These are phyloP conservation scores for Hemichromis elongatus DNA, from an alignment of 2,113 vertebrate genomes.

Conservation along the genomic window DNA sequence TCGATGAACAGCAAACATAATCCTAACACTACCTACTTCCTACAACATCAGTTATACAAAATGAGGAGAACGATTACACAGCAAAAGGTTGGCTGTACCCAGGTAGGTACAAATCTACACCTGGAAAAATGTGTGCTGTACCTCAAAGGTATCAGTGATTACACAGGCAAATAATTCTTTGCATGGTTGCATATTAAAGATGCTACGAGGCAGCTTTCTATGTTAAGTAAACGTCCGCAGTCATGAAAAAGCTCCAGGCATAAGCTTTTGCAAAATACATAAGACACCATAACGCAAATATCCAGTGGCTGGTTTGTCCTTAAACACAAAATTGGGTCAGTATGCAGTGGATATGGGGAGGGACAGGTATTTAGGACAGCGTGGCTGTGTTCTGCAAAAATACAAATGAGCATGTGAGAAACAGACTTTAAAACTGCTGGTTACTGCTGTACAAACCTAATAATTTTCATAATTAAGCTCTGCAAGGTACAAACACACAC, in stretches of 20 bases:
- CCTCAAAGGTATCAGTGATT: not conserved
- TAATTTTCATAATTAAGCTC: slow-evolving; percentile 18
- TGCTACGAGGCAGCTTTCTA: not conserved
- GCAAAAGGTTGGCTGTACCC: not conserved
- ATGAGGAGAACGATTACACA: not conserved
- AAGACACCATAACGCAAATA: not conserved
- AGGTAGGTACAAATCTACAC: not conserved
- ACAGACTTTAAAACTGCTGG: not conserved
- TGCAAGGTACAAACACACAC: not conserved
- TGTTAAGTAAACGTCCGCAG: not conserved
- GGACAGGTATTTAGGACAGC: not conserved
- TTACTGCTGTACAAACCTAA: slow-evolving; percentile 17
- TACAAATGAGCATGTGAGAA: slow-evolving; percentile 7
- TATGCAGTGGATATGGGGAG: not conserved
- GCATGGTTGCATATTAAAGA: slow-evolving; percentile 2
- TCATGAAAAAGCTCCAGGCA: not conserved
- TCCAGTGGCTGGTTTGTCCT: not conserved
- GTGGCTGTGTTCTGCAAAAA: not conserved
- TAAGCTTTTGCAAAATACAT: not conserved
- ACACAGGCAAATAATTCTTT: slow-evolving; percentile 25
- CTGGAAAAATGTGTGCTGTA: not conserved
- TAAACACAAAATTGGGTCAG: not conserved
- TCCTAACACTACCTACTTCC: not conserved
- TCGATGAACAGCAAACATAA: not conserved
- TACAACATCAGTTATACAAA: not conserved